Conservation (phyloP, 92 coral and sea anemone species). For the Porites cylindrica region DNA sequence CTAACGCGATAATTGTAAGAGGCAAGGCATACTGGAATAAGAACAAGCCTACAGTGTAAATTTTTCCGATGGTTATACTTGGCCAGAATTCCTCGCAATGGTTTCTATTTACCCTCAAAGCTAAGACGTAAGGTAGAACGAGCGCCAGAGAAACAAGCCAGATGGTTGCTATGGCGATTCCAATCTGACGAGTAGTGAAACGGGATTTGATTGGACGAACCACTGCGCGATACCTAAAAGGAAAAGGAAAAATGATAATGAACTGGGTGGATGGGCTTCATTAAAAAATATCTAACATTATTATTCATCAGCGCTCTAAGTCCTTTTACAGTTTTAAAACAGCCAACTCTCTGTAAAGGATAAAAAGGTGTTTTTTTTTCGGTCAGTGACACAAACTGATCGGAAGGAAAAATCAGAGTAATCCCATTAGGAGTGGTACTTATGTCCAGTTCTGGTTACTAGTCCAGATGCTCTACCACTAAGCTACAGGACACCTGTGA, state of each 20-base stretch:
- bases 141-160: constrained; percentile 78
- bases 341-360: neutral
- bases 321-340: neutral
- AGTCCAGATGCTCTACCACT: too few species aligned
- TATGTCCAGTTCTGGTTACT: too few species aligned
- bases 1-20: constrained; percentile 76
- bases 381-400: too few species aligned
- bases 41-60: constrained; percentile 79
- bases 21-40: constrained; percentile 84
- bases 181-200: constrained; percentile 64
- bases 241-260: neutral
- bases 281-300: too few species aligned
- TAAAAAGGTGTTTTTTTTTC: neutral
- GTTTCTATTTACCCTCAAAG: constrained; percentile 49
- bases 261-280: neutral
- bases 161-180: constrained; percentile 58
- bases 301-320: too few species aligned
- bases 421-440: too few species aligned
- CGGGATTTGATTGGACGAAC: constrained; percentile 79
- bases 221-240: constrained; percentile 82
- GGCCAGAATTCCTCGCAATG: constrained; percentile 76
- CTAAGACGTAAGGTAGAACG: constrained; percentile 82
- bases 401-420: too few species aligned
- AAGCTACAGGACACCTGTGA: too few species aligned
- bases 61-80: constrained; percentile 52